Evolutionary conservation across 2,113 vertebrate genomes (phyloP).

Genomic region (Lampris megalopsis): DNA sequence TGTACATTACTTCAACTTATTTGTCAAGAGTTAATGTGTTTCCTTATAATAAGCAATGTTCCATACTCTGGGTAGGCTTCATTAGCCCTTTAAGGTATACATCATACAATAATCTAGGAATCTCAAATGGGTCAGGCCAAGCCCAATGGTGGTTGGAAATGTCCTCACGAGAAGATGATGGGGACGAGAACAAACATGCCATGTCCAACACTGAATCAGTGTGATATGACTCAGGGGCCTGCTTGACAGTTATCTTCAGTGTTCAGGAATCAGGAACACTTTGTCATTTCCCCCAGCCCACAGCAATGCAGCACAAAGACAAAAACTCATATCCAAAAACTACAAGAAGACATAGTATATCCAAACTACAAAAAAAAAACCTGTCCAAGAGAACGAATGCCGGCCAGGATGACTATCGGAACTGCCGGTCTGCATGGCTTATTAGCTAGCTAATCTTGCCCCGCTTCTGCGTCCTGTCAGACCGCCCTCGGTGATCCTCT

Average conservation of each 20-base stretch:
- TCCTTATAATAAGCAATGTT: conserved; percentile 1
- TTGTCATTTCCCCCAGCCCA: too few species aligned
- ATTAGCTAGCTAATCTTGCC: too few species aligned
- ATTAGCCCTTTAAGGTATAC: background rate
- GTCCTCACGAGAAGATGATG: background rate
- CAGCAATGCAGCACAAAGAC: too few species aligned
- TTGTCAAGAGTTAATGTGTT: background rate
- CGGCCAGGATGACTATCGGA: too few species aligned
- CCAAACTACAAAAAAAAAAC: too few species aligned
- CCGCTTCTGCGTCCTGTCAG: too few species aligned
- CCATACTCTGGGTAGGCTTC: background rate
- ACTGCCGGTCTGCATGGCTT: too few species aligned
- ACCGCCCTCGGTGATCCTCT: too few species aligned
- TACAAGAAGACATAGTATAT: too few species aligned
- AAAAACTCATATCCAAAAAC: too few species aligned
- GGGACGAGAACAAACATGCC: background rate
- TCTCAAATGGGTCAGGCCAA: background rate
- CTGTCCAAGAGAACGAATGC: too few species aligned
- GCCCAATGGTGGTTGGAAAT: background rate
- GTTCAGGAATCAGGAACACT: background rate
- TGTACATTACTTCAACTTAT: background rate
- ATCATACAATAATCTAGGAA: background rate
- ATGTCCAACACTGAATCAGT: background rate
- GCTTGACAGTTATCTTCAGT: background rate
- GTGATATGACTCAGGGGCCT: background rate